These are phyloP conservation scores for Drosophila truncata DNA, from an alignment of 1,140 invertebrate genomes.

Conservation along the genomic window DNA sequence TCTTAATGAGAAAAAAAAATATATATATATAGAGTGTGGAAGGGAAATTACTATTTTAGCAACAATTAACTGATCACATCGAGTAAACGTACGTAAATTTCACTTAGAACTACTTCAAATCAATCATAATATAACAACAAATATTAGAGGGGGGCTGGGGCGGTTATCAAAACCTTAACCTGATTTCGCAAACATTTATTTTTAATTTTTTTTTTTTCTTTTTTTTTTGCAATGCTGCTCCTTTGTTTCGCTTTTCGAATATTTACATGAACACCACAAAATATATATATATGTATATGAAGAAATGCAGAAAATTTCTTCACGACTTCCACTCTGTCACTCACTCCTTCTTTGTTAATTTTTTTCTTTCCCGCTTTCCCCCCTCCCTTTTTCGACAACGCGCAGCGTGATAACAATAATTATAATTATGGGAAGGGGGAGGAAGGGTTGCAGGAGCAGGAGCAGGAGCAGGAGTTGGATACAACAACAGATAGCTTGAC, in stretches of 20 bases:
- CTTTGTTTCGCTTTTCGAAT: constrained; percentile 48
- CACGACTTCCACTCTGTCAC: constrained; percentile 14
- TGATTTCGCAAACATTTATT: constrained; percentile 33
- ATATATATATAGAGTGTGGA: constrained; percentile 20
- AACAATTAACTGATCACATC: constrained; percentile 81
- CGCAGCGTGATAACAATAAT: constrained; percentile 59
- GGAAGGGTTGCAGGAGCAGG: constrained; percentile 2
- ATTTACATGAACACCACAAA: constrained; percentile 57
- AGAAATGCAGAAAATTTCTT: constrained; percentile 52
- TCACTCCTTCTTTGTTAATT: constrained; percentile 15
- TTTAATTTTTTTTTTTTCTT: not conserved
- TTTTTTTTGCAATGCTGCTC: constrained; percentile 21
- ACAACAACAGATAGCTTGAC: constrained; percentile 66
- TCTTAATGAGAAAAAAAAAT: constrained; percentile 12
- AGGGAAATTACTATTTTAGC: constrained; percentile 65
- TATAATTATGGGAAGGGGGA: constrained; percentile 13
- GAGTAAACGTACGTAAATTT: constrained; percentile 60
- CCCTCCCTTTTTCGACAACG: constrained; percentile 28
- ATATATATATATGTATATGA: constrained; percentile 14
- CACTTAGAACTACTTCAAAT: constrained; percentile 75
- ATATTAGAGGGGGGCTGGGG: constrained; percentile 52
- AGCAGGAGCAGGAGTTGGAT: not conserved
- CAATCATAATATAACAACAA: constrained; percentile 76
- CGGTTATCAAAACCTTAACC: constrained; percentile 61
- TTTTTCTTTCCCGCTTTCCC: not conserved